Conservation (phyloP, 2,888 invertebrate species). For the Lycaena phlaeas region DNA sequence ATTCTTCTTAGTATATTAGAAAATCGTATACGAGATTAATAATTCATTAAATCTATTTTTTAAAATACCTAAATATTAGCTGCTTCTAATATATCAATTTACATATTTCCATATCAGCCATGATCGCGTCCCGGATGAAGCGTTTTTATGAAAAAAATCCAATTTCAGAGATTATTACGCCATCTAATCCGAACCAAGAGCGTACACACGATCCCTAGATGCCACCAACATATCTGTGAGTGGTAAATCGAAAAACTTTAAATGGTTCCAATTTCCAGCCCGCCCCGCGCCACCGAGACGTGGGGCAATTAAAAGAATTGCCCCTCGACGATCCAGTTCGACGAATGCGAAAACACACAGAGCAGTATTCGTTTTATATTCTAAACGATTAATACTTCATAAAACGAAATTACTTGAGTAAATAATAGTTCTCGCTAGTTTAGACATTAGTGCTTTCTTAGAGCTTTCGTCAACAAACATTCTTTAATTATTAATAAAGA, state of each 20-base stretch:
- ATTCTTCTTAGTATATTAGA: too few species aligned
- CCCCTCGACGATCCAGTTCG: conserved; percentile 36
- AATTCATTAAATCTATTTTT: too few species aligned
- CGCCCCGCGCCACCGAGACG: conserved; percentile 34
- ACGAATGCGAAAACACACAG: conserved; percentile 27
- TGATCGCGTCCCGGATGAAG: background rate
- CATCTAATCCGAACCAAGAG: conserved; percentile 1
- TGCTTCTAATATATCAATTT: too few species aligned
- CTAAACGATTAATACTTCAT: too few species aligned
- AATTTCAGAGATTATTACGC: conserved; percentile 9
- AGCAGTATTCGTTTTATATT: conserved; percentile 12
- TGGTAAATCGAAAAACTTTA: conserved; percentile 65
- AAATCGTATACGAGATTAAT: too few species aligned
- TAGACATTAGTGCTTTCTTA: too few species aligned
- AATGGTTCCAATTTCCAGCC: conserved; percentile 47
- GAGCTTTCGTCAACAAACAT: too few species aligned
- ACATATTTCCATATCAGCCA: conserved; percentile 5
- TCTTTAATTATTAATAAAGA: too few species aligned
- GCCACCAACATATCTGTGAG: conserved; percentile 27
- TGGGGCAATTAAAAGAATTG: conserved; percentile 62
- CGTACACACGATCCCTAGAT: conserved; percentile 8
- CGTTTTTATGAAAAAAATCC: conserved; percentile 8
- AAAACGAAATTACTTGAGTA: too few species aligned
- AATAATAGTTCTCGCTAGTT: too few species aligned
- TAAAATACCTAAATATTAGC: background rate